These are phyloP conservation scores for Bradypus variegatus DNA, from an alignment of 2,797 vertebrate genomes.

Conservation along the genomic window DNA sequence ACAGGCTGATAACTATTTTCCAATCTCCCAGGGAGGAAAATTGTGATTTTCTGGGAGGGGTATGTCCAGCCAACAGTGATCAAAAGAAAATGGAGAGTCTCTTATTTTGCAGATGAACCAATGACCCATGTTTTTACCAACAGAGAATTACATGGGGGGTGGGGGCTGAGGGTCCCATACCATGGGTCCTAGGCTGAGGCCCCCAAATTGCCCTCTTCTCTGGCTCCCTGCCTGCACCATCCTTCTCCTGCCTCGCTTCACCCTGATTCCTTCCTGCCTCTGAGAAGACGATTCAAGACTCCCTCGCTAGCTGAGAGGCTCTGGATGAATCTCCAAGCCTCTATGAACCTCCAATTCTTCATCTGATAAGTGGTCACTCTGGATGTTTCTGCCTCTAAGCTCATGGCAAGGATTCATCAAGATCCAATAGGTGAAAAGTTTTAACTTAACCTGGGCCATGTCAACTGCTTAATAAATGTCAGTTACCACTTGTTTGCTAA, in stretches of 20 bases:
- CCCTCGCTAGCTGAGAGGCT: neutral
- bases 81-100: neutral
- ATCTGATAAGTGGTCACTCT: neutral
- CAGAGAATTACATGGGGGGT: neutral
- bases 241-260: neutral
- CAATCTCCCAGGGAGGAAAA: constrained; percentile 27
- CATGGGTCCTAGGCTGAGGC: neutral
- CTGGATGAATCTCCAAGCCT: neutral
- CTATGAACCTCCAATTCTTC: neutral
- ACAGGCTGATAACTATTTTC: constrained; percentile 43
- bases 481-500: neutral
- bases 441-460: neutral
- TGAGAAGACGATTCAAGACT: neutral
- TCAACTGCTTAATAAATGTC: neutral
- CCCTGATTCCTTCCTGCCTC: neutral
- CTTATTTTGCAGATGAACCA: neutral
- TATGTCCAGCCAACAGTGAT: neutral
- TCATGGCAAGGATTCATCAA: neutral
- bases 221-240: accelerated
- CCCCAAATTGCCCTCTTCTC: too few species aligned
- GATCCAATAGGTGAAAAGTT: neutral
- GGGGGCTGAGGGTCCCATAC: neutral
- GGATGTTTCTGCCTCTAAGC: accelerated
- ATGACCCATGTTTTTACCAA: neutral
- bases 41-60: constrained; percentile 32